Evolutionary conservation across 2,113 vertebrate species (phyloP), one percentile per base, ranked within the genome.

Genomic region (Hemichromis elongatus): DNA sequence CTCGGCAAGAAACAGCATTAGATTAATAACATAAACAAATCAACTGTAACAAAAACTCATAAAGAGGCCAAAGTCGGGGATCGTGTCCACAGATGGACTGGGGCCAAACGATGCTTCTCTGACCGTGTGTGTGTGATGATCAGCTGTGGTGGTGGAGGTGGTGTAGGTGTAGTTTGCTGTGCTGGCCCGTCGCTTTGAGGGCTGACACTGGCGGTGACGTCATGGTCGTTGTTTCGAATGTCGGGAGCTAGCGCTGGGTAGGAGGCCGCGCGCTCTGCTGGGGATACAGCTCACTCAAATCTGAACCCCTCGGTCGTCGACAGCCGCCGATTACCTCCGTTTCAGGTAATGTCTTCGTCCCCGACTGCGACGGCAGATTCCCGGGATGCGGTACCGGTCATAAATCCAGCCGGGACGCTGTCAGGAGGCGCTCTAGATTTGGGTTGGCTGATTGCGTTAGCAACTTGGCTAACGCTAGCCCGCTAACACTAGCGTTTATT

Each of bases 171-270:
- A 86, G 81, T 90, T 88, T 77, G 80, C 47, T 82, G 6, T 85
- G 81, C 13, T 54, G 83, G 54, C 45, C 81, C 37, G 75, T 84
- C 42, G 35, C 78, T 56, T 28, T 75, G 73, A 87, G 82, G 87
- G 45, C 79, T 86, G 93, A 92, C 88, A 93, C 80, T 85, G 50
- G 12, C 83, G 47, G 26, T 96, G 94, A 96, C 96, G 95, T 96
- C 95, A 96, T 89, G 83, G 40, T 92, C 91, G 94, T 95, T 94
- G 95, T 96, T 95, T 93, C 92, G 82, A 90, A 94, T 95, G 92
- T 95, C 92, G 92, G 82, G 88, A 92, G 92, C 75, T 90, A 78
- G 90, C 86, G 88, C 89, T 82, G 90, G 84, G 90, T 87, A 90
- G 90, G 91, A 96, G 96, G 95, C 95, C 96, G 94, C 91, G 91